Evolutionary conservation across 2,797 vertebrate genomes (phyloP), one percentile per base, ranked within the genome.

Genomic region (Spinus olivaceus): DNA sequence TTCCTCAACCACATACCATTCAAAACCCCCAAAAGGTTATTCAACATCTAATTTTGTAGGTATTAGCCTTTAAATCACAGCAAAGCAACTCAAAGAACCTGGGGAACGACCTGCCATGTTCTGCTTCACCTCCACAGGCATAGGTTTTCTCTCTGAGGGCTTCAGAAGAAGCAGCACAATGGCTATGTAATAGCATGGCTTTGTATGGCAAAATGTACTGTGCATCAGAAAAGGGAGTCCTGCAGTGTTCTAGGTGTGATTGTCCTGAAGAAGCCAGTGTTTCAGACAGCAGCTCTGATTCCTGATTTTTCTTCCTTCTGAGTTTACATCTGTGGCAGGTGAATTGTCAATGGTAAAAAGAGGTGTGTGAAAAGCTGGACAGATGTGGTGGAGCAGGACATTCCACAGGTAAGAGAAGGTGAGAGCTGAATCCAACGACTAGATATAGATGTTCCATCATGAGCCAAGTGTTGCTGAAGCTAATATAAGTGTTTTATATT

Each of bases 51-150:
- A 88, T 94, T 94, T 88, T 77, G 35, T 33, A 84, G 71, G 32
- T 54, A 90, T 96, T 92, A 95, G 92, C 66, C 82, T 92, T 90
- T 92, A 94, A 95, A 85, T 84, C 60, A 82, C 70, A 94, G 59
- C 33, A 93, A 90, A 91, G 19, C 80, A 92, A 87, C 60, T 82
- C 41, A 5, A 44, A 93, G 74, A 90, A 94, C 53, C 78, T 80
- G 49, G 44, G 83, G 60, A 93, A 74, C 0, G 7, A 71, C 70
- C 66, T 90, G 59, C 63, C 0, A 4, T 73, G 76, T 91, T 91
- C 92, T 88, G 60, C 53, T 91, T 96, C 81, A 95, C 86, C 76
- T 86, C 59, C 83, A 81, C 54, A 76, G 59, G 47, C 59, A 84
- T 0, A 90, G 86, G 66, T 95, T 92, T 92, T 88, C 35, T 90